phyloP scores from a whole-genome alignment of 2,888 invertebrate genomes.

The Archips crataeganus region DNA sequence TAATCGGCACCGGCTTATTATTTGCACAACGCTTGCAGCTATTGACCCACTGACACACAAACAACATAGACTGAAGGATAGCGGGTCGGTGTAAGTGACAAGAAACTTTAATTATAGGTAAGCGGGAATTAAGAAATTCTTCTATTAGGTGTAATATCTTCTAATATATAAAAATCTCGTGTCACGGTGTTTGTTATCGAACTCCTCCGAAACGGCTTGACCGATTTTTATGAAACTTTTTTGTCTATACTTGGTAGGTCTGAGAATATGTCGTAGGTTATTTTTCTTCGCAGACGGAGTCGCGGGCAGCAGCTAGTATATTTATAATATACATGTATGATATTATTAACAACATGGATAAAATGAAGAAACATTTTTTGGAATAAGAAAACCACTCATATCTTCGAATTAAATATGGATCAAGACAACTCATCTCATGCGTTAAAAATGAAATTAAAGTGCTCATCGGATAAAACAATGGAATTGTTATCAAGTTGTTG shows the following conservation, averaged over 20 bases:
- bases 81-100: constrained; percentile 74
- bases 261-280: no score
- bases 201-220: no score
- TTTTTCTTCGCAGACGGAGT: no score
- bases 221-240: no score
- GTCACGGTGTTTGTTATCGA: no score
- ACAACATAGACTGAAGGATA: constrained; percentile 69
- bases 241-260: no score
- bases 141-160: background rate
- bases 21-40: constrained; percentile 76
- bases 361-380: background rate
- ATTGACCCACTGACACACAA: constrained; percentile 83
- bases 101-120: constrained; percentile 41
- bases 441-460: background rate
- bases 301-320: no score
- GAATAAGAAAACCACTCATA: background rate
- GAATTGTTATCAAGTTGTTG: constrained; percentile 65
- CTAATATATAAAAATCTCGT: no score
- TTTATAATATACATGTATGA: no score
- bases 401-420: background rate
- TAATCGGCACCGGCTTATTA: constrained; percentile 64
- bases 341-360: no score
- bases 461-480: constrained; percentile 54
- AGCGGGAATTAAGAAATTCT: constrained; percentile 11
- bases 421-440: background rate